Conservation (phyloP, 2,888 invertebrate species). For the Zaprionus lineosus region DNA sequence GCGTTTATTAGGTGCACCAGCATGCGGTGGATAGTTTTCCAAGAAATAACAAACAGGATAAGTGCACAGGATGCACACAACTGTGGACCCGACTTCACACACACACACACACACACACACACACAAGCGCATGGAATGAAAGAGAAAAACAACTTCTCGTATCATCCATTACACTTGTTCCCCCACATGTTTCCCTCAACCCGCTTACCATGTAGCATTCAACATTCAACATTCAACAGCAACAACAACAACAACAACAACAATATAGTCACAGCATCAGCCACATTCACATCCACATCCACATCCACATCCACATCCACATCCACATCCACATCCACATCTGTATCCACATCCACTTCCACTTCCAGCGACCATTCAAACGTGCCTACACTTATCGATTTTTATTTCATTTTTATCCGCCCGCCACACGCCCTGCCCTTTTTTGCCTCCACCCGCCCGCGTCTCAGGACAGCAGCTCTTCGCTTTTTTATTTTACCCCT, state of each 20-base stretch:
- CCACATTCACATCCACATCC: constrained; percentile 7
- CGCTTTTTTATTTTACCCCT: constrained; percentile 12
- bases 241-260: background rate
- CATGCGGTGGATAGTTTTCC: constrained; percentile 30
- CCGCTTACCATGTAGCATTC: background rate
- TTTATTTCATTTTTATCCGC: constrained; percentile 79
- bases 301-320: constrained; percentile 22
- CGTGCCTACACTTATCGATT: constrained; percentile 79
- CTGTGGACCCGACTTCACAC: no score
- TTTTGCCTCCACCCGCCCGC: no score
- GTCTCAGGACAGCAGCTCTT: constrained; percentile 27
- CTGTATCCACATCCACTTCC: constrained; percentile 22
- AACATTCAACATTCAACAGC: background rate
- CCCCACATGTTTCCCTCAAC: background rate
- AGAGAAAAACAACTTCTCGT: constrained; percentile 1
- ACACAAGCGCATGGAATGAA: no score
- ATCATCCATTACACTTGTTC: background rate
- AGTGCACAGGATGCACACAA: constrained; percentile 29
- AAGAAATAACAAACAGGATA: constrained; percentile 55
- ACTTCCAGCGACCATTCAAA: constrained; percentile 50
- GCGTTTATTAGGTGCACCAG: constrained; percentile 6
- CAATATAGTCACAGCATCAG: background rate
- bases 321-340: constrained; percentile 4
- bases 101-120: no score
- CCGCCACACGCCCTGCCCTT: constrained; percentile 1